These are phyloP conservation scores for Phrynocephalus forsythii DNA, from an alignment of 2,797 vertebrate genomes.

Conservation along the genomic window DNA sequence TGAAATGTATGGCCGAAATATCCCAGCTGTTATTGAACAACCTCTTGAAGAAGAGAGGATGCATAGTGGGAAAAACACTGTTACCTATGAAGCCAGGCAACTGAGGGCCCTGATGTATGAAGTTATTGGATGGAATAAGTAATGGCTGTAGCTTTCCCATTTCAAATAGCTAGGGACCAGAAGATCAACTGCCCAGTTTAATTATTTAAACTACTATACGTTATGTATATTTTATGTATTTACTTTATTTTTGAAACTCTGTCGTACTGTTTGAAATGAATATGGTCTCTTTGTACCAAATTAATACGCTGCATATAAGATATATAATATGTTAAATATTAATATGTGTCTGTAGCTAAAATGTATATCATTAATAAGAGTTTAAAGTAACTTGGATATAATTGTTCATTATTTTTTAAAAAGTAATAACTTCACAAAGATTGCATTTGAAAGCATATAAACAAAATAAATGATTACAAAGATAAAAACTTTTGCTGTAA, in stretches of 20 bases:
- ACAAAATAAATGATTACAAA: slow-evolving; percentile 2
- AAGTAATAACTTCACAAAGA: background rate
- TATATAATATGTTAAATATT: background rate
- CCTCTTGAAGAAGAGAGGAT: slow-evolving; percentile 89
- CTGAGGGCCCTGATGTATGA: slow-evolving; percentile 91
- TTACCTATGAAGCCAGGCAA: slow-evolving; percentile 92
- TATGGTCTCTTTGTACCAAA: background rate
- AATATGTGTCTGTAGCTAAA: background rate
- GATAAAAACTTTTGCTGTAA: background rate
- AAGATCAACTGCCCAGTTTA: background rate
- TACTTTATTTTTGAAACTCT: slow-evolving; percentile 15
- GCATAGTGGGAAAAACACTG: slow-evolving; percentile 91
- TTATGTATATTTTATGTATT: slow-evolving; percentile 21
- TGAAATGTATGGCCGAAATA: slow-evolving; percentile 83
- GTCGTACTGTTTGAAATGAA: slow-evolving; percentile 23
- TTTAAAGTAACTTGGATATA: background rate
- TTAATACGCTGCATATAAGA: background rate
- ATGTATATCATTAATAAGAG: background rate
- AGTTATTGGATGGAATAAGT: slow-evolving; percentile 88
- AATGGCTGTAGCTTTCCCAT: slow-evolving; percentile 1
- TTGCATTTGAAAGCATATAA: slow-evolving; percentile 10
- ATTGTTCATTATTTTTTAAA: slow-evolving; percentile 1
- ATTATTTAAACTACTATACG: background rate
- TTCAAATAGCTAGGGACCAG: background rate
- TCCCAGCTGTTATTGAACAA: slow-evolving; percentile 90